These are phyloP conservation scores for Oreocharis arfaki DNA, from an alignment of 2,113 vertebrate genomes.

Conservation along the genomic window DNA sequence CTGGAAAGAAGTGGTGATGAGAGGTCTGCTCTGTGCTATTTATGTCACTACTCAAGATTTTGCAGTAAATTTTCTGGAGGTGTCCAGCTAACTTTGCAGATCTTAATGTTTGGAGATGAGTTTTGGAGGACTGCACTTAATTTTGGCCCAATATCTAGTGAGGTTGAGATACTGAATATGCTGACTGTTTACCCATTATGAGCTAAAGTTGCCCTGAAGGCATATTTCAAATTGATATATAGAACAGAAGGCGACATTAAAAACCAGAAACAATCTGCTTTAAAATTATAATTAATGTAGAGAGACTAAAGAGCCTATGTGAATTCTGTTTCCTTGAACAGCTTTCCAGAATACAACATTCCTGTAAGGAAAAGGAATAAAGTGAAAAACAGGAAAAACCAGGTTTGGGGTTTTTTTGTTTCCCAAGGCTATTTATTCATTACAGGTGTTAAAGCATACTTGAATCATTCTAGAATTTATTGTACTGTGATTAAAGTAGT, in stretches of 20 bases:
- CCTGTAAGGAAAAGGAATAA: not conserved
- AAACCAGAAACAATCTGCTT: not conserved
- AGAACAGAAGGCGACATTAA: slow-evolving; percentile 3
- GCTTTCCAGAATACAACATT: not conserved
- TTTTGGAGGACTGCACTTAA: not conserved
- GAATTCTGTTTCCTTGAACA: not conserved
- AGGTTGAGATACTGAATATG: not conserved
- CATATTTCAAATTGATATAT: not conserved
- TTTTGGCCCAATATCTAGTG: not conserved
- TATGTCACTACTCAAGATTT: not conserved
- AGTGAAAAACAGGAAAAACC: not conserved
- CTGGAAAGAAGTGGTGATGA: not conserved
- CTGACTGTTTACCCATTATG: not conserved
- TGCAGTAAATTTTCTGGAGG: not conserved
- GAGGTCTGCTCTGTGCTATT: not conserved
- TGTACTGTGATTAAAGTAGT: not conserved
- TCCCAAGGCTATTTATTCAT: not conserved
- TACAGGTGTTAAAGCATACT: not conserved
- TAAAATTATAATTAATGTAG: slow-evolving; percentile 5
- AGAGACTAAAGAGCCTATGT: not conserved
- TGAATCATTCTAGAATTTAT: not conserved
- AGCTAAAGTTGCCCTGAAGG: not conserved
- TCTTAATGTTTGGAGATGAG: not conserved
- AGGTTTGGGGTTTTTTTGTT: not conserved
- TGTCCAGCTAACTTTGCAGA: not conserved